These are phyloP conservation scores for Hartigia nigra DNA, from an alignment of 2,888 invertebrate genomes.

Conservation along the genomic window DNA sequence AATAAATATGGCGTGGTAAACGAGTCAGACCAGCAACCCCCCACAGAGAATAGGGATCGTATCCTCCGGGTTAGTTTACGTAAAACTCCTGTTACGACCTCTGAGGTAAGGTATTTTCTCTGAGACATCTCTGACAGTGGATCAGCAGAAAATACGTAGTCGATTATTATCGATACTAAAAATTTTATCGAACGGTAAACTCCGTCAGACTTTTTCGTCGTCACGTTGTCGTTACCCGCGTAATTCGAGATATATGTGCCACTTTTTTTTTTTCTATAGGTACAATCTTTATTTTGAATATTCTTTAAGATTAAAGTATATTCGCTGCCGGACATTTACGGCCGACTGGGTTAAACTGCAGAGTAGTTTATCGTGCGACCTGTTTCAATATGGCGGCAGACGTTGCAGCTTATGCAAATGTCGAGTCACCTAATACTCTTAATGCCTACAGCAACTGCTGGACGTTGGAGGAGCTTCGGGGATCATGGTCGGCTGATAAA, in stretches of 20 bases:
- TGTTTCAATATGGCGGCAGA: not conserved
- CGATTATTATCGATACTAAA: not conserved
- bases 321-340: not conserved
- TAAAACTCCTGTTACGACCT: not conserved
- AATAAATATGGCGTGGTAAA: constrained; percentile 32
- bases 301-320: not conserved
- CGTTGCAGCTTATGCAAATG: not conserved
- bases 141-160: not conserved
- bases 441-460: not conserved
- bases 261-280: not conserved
- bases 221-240: not conserved
- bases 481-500: not conserved
- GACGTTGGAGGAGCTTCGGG: not conserved
- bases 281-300: not conserved
- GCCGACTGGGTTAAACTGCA: not conserved
- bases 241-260: not conserved
- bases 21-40: not conserved
- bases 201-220: not conserved
- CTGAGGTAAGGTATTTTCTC: not conserved
- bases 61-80: not conserved
- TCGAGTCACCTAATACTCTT: not conserved
- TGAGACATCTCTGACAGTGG: not conserved
- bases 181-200: not conserved
- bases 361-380: not conserved
- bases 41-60: not conserved